Evolutionary conservation across 2,797 vertebrate species (phyloP), one percentile per base, ranked within the genome.

Genomic region (Lacerta bilineata): DNA sequence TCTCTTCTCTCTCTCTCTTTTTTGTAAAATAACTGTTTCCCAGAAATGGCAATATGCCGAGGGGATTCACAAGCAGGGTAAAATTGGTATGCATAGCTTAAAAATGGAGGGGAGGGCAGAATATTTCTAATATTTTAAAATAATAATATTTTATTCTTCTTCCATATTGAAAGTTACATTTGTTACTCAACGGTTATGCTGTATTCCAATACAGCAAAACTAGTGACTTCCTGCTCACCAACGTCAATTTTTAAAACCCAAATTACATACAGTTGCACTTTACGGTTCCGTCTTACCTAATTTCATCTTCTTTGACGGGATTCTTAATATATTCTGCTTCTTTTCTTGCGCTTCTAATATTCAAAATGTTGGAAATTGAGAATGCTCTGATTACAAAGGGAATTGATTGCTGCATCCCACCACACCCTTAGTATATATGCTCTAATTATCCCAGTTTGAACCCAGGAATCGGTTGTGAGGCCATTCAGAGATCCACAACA

Each of bases 11-110:
- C 33, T 33, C 33, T 33, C 33, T 33, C 33, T 33, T 33, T 55
- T 55, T 55, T 55, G 50, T 55, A 55, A 55, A 55, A 39, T 18
- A 76, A 46, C 72, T 39, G 68, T 83, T 87, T 87, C 86, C 59
- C 33, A 43, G 71, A 82, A 66, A 82, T 46, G 29, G 59, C 41
- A 64, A 33, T 64, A 59, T 39, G n/a, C 10, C 25, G 5, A 50
- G 50, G 50, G 20, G 36, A 20, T 85, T 64, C 72, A 85, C 55
- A 64, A 17, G 29, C 11, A 20, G 7, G 20, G n/a, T 3, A 46
- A 74, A 27, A 61, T 68, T 5, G 23, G 4, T 8, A 17, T 82
- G 41, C 1, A 8, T 41, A 1, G 2, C 8, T 15, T 59, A 36
- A 41, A 75, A 7, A 68, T 18, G 10, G 50, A 55, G 13, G 13